phyloP scores from a whole-genome alignment of 1,140 invertebrate species.

The Mactra quadrangularis region DNA sequence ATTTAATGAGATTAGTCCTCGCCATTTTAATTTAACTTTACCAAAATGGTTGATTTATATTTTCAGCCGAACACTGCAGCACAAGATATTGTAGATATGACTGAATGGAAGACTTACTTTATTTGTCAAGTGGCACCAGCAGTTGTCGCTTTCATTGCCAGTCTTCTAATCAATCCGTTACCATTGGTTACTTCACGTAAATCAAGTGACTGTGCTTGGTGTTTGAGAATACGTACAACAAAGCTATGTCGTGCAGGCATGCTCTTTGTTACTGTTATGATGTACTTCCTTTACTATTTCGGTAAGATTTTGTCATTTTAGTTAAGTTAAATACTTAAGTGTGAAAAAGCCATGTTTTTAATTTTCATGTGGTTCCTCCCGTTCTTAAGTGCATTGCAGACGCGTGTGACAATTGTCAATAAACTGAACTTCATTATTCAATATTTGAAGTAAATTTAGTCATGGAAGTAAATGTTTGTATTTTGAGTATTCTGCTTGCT shows the following conservation, averaged over 20 bases:
- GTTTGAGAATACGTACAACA: slow-evolving; percentile 18
- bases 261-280: slow-evolving; percentile 7
- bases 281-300: slow-evolving; percentile 50
- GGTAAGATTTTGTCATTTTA: slow-evolving; percentile 18
- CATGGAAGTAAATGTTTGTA: too few species aligned
- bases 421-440: too few species aligned
- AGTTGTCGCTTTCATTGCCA: slow-evolving; percentile 26
- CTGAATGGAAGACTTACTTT: slow-evolving; percentile 29
- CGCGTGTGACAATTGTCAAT: too few species aligned
- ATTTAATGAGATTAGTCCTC: too few species aligned
- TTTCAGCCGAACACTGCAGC: background rate
- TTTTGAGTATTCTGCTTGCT: too few species aligned
- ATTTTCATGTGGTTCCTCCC: background rate
- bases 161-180: slow-evolving; percentile 35
- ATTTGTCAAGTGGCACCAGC: slow-evolving; percentile 20
- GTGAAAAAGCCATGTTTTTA: slow-evolving; percentile 2
- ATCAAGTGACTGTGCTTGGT: slow-evolving; percentile 11
- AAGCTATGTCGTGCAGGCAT: slow-evolving; percentile 45
- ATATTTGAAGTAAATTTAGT: too few species aligned
- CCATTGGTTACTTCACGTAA: background rate
- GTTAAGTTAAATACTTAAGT: background rate
- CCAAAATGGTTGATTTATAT: too few species aligned
- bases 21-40: too few species aligned
- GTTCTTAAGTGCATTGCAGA: background rate
- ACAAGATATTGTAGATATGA: slow-evolving; percentile 24